A percentile compares a stretch with the other conserved stretches of the same genome.
phyloP scores from a whole-genome alignment of 2,888 invertebrate species.

The Diabrotica balteata region DNA sequence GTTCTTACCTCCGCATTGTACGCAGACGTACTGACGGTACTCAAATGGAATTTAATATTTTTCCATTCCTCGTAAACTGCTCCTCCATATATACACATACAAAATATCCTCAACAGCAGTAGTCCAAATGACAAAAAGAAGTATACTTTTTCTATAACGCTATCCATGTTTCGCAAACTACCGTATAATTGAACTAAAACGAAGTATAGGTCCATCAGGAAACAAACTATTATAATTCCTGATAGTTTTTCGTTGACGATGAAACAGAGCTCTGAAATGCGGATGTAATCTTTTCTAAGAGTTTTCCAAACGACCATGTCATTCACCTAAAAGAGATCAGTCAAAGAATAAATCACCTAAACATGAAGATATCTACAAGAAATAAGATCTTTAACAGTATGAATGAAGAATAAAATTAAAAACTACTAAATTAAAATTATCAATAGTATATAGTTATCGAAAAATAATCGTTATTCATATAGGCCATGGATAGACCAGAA shows the following conservation, averaged over 20 bases:
- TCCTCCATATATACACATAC: conserved; percentile 52
- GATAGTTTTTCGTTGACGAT: conserved; percentile 69
- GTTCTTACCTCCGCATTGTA: conserved; percentile 69
- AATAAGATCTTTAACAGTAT: no score
- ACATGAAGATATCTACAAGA: no score
- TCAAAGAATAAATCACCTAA: no score
- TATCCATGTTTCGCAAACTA: conserved; percentile 62
- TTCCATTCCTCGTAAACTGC: conserved; percentile 52
- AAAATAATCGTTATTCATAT: no score
- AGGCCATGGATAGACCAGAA: no score
- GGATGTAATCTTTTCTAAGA: conserved; percentile 41
- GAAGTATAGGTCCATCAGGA: conserved; percentile 74
- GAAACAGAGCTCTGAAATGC: conserved; percentile 47
- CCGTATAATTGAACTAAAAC: conserved; percentile 75
- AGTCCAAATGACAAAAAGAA: conserved; percentile 56
- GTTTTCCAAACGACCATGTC: conserved; percentile 36
- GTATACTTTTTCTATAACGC: conserved; percentile 47
- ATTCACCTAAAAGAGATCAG: conserved; percentile 32
- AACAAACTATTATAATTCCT: conserved; percentile 70
- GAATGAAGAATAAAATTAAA: no score
- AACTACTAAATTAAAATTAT: no score
- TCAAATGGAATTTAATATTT: conserved; percentile 59
- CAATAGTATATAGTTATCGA: no score
- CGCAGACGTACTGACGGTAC: conserved; percentile 68
- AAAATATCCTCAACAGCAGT: conserved; percentile 47